Percentiles rank a stretch among this genome's conserved stretches.
Evolutionary conservation across 2,797 vertebrate genomes (phyloP).

Genomic region (Serranus cabrilla): DNA sequence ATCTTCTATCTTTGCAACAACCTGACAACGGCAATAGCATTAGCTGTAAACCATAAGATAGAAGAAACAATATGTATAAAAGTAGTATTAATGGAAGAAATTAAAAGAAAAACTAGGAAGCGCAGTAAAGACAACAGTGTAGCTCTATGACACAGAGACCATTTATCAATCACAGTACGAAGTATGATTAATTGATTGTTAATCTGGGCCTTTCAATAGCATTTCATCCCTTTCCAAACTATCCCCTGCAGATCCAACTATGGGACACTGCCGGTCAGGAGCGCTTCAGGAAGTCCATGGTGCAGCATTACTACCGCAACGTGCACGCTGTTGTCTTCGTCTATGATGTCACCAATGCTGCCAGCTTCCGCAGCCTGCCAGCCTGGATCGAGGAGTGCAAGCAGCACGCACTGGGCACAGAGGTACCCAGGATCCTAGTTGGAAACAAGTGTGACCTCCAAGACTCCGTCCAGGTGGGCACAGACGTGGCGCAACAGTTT

Average conservation of each 20-base stretch:
- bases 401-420: constrained; percentile 91
- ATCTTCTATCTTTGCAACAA: too few relatives aligned
- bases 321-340: constrained; percentile 97
- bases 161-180: too few relatives aligned
- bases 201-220: background rate
- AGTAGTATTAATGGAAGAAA: too few relatives aligned
- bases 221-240: background rate
- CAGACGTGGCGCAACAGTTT: constrained; percentile 96
- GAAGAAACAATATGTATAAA: too few relatives aligned
- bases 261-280: constrained; percentile 99
- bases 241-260: constrained; percentile 91
- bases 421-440: constrained; percentile 95
- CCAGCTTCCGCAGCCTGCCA: constrained; percentile 94
- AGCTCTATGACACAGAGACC: too few relatives aligned
- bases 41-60: too few relatives aligned
- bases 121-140: too few relatives aligned
- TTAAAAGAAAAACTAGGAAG: too few relatives aligned
- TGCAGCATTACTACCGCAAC: constrained; percentile 98
- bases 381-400: constrained; percentile 98
- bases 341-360: constrained; percentile 94
- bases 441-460: constrained; percentile 98
- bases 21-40: too few relatives aligned
- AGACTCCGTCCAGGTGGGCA: constrained; percentile 91
- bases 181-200: background rate
- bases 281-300: constrained; percentile 98